Evolutionary conservation across 2,888 invertebrate species (phyloP), one percentile per base, ranked within the genome.

Genomic region (Nymphalis urticae): DNA sequence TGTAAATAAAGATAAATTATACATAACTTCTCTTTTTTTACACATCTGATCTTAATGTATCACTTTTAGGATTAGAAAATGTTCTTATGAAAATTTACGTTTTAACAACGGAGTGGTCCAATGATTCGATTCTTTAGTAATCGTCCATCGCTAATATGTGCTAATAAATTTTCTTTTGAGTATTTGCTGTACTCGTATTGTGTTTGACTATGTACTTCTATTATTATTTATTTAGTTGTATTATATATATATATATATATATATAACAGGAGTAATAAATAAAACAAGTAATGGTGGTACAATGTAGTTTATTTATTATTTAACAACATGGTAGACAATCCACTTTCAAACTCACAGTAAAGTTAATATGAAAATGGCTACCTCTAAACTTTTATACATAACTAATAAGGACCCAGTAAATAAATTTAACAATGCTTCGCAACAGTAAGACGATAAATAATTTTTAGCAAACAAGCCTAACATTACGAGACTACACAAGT

Each of bases 291-390:
- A 79, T 89, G 94, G 94, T 94, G 94, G 94, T 94, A 94, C 94
- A 94, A 94, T 94, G 94, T 94, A 94, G 93, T 94, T 94, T 93
- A 93, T 93, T 92, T 91, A 93, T 92, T 92, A 93, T 92, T 93
- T 94, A 94, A 94, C 94, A 94, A 94, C 93, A 91, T 93, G 93
- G 89, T 90, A 89, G 93, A 86, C 87, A 84, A 80, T 87, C 89
- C 92, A 92, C 89, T 92, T 91, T 87, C 91, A 92, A 87, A 88
- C 79, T 81, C 84, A 83, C 87, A 81, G 73, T 72, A 71, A 75
- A 79, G 85, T 83, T 83, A 80, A 83, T 82, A 87, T 90, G 92
- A 92, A 91, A 93, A 92, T 90, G 90, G 89, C 85, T 80, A 90
- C 84, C 92, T 85, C 93, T 92, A 93, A 92, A 92, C 87, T 87